Conservation (phyloP, 2,797 vertebrate genomes). For the Heterohyrax brucei region DNA sequence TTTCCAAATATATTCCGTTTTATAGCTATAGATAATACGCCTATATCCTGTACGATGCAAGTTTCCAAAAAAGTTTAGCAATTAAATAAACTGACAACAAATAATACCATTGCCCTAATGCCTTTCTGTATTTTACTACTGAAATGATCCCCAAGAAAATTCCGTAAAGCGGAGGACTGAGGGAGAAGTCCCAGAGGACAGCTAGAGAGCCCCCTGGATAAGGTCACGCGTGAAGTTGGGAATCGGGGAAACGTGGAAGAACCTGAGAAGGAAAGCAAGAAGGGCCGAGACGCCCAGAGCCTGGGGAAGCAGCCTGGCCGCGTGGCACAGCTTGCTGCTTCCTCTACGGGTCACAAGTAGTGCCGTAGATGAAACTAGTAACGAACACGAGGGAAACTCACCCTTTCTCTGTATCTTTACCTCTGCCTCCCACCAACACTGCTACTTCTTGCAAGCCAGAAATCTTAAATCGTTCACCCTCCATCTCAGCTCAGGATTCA, state of each 20-base stretch:
- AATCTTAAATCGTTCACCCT: background rate
- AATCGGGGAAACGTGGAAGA: background rate
- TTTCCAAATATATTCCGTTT: constrained; percentile 25
- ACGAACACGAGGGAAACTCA: constrained; percentile 30
- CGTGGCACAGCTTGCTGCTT: background rate
- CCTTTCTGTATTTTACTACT: constrained; percentile 37
- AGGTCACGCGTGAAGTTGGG: background rate
- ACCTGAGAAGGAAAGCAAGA: background rate
- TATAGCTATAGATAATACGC: background rate
- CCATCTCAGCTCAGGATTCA: background rate
- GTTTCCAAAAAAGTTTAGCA: constrained; percentile 59
- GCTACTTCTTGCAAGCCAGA: background rate
- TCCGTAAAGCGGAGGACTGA: background rate
- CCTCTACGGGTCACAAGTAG: background rate
- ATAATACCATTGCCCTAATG: constrained; percentile 24
- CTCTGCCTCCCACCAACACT: background rate
- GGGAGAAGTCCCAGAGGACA: background rate
- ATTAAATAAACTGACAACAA: constrained; percentile 50
- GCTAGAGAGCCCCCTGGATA: background rate
- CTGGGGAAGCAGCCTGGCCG: background rate
- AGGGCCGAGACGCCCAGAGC: background rate
- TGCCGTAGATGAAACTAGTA: constrained; percentile 26
- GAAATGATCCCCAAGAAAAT: background rate
- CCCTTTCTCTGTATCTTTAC: constrained; percentile 3
- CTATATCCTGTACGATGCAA: background rate